phyloP scores from a whole-genome alignment of 2,888 invertebrate genomes.

The Alentia gelatinosa region DNA sequence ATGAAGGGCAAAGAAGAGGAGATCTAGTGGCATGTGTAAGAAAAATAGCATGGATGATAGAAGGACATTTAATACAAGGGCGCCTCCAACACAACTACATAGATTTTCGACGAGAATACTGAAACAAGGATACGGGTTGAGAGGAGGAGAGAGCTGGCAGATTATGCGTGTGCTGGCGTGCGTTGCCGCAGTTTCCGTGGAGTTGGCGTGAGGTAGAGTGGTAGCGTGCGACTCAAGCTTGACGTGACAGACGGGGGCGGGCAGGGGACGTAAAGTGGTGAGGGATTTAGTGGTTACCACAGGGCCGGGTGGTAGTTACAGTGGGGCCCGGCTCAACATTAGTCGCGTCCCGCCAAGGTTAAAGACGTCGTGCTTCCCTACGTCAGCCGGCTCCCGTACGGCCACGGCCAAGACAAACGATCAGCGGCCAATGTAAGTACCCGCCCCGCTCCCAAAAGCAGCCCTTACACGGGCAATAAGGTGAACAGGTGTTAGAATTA shows the following conservation, averaged over 20 bases:
- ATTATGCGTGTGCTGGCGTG: no score
- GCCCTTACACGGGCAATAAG: not conserved
- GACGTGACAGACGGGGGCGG: not conserved
- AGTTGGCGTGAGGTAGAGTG: not conserved
- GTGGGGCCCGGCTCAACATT: not conserved
- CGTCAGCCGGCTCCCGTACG: no score
- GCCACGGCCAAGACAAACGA: not conserved
- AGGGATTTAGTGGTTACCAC: not conserved
- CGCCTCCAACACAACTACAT: no score
- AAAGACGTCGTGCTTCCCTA: slow-evolving; percentile 1
- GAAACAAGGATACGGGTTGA: no score
- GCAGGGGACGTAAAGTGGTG: not conserved
- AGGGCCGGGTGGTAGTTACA: not conserved
- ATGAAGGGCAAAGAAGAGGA: no score
- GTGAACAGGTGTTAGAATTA: no score
- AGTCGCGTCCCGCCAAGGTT: slow-evolving; percentile 1
- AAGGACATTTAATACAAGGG: no score
- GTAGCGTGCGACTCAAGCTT: not conserved
- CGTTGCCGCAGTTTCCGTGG: no score
- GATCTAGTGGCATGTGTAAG: no score
- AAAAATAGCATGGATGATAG: no score
- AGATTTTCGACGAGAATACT: no score
- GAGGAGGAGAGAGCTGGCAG: no score
- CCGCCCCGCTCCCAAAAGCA: not conserved
- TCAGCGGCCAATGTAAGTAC: not conserved